phyloP scores from a whole-genome alignment of 35 echinoderm and acorn worm species.

The Amphiura filiformis region DNA sequence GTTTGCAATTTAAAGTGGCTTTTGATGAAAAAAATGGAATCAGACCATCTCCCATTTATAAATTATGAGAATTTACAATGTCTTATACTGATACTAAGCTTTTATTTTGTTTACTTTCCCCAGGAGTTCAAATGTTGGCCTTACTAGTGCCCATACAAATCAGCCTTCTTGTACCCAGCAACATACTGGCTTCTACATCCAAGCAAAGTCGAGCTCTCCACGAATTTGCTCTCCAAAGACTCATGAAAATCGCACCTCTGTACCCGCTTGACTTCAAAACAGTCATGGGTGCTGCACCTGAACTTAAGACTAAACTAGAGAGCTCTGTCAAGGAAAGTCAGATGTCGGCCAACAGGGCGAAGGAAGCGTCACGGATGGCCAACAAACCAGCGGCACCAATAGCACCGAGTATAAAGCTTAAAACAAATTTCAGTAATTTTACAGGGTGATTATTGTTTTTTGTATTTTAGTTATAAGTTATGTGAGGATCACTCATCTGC shows the following conservation, averaged over 20 bases:
- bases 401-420: slow-evolving; percentile 91
- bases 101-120: neutral
- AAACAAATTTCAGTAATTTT: slow-evolving; percentile 97
- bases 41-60: no score
- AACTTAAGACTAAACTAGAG: slow-evolving; percentile 94
- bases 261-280: slow-evolving; percentile 87
- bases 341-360: slow-evolving; percentile 59
- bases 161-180: slow-evolving; percentile 43
- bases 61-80: no score
- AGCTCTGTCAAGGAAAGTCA: slow-evolving; percentile 71
- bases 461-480: no score
- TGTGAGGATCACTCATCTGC: no score
- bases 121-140: slow-evolving; percentile 74
- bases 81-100: no score
- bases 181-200: slow-evolving; percentile 20
- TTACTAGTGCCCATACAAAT: slow-evolving; percentile 89
- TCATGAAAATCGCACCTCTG: slow-evolving; percentile 91
- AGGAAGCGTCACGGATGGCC: slow-evolving; percentile 31
- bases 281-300: slow-evolving; percentile 67
- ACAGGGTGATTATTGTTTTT: slow-evolving; percentile 71
- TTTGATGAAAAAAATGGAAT: no score
- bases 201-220: slow-evolving; percentile 76
- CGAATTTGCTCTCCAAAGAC: slow-evolving; percentile 78
- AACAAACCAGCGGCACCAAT: slow-evolving; percentile 31
- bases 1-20: no score